These are phyloP conservation scores for Heliangelus exortis DNA, from an alignment of 2,797 vertebrate genomes.

Conservation along the genomic window DNA sequence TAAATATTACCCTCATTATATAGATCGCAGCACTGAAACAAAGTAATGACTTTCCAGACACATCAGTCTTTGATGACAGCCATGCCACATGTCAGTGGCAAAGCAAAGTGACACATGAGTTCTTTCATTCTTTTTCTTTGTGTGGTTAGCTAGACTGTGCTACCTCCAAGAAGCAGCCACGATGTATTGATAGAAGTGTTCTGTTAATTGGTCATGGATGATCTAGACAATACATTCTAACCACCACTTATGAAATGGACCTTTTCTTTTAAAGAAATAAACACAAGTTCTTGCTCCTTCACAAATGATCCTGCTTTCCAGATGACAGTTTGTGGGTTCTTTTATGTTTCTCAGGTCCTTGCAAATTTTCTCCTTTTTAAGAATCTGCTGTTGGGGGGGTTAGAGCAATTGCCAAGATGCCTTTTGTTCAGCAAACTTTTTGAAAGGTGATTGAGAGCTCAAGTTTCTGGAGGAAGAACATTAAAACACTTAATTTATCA, in stretches of 20 bases:
- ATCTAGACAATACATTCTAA: background rate
- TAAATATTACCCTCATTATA: conserved; percentile 27
- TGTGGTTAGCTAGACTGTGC: conserved; percentile 36
- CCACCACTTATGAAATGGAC: background rate
- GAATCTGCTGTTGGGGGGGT: background rate
- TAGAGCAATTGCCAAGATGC: background rate
- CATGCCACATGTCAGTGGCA: conserved; percentile 36
- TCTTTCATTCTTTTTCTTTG: conserved; percentile 49
- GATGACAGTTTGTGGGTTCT: background rate
- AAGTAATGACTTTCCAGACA: conserved; percentile 46
- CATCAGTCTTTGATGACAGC: conserved; percentile 52
- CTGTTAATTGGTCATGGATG: background rate
- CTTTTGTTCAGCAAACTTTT: background rate
- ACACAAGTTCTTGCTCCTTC: background rate
- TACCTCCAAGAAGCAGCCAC: conserved; percentile 31
- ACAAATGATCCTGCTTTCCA: background rate
- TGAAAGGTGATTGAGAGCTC: background rate
- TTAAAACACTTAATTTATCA: background rate
- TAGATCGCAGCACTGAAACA: conserved; percentile 27
- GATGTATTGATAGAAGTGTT: background rate
- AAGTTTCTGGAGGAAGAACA: background rate
- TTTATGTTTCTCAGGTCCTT: background rate
- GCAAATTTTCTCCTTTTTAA: background rate
- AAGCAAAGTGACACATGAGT: conserved; percentile 32
- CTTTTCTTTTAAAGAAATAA: conserved; percentile 3